Evolutionary conservation across 2,888 invertebrate genomes (phyloP).

Genomic region (Morpho helenor): DNA sequence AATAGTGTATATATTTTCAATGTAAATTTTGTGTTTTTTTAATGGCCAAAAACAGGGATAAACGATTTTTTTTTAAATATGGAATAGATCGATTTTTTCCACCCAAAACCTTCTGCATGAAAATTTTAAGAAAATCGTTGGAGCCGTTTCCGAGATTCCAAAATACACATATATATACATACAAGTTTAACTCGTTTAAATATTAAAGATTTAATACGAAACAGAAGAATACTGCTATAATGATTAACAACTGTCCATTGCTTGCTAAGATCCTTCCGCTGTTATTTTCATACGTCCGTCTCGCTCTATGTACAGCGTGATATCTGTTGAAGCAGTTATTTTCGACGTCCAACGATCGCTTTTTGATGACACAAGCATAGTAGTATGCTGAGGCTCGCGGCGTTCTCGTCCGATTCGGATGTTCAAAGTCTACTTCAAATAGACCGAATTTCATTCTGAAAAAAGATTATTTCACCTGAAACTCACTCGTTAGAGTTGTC

Average conservation of each 20-base stretch:
- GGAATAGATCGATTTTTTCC: too few species aligned
- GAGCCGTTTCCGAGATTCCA: too few species aligned
- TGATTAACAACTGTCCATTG: not conserved
- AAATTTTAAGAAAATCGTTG: too few species aligned
- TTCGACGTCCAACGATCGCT: conserved; percentile 3
- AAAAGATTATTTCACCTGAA: conserved; percentile 10
- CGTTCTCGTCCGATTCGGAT: conserved; percentile 67
- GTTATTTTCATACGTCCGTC: not conserved
- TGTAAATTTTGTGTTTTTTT: too few species aligned
- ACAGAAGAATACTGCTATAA: not conserved
- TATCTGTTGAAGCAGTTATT: not conserved
- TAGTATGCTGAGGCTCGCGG: conserved; percentile 75
- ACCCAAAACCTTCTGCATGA: too few species aligned
- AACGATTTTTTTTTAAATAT: too few species aligned
- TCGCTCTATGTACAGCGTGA: not conserved
- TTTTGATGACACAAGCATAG: conserved; percentile 16
- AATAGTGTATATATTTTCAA: too few species aligned
- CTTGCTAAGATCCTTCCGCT: not conserved
- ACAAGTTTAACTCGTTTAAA: too few species aligned
- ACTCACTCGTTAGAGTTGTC: too few species aligned
- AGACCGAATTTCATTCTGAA: conserved; percentile 80
- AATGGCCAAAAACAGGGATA: too few species aligned
- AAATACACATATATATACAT: too few species aligned
- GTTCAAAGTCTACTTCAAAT: conserved; percentile 80
- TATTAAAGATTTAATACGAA: too few species aligned